phyloP scores from a whole-genome alignment of 2,888 invertebrate genomes.

The Philhelius pedissequus region DNA sequence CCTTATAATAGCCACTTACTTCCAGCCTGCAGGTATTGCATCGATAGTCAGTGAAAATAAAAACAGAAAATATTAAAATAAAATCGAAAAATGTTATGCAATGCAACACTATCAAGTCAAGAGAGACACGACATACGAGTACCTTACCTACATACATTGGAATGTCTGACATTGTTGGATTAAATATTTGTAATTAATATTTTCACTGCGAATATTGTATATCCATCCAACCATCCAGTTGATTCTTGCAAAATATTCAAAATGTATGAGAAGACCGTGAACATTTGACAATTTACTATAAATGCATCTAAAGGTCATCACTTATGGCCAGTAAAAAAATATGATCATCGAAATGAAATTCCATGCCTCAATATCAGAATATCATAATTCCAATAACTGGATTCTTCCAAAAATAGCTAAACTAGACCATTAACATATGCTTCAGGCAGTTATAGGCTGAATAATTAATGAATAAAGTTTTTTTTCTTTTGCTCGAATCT shows the following conservation, averaged over 20 bases:
- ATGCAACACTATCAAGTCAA: constrained; percentile 23
- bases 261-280: background rate
- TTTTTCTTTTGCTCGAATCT: background rate
- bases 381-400: background rate
- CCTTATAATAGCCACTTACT: constrained; percentile 43
- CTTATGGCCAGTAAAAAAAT: background rate
- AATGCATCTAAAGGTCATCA: background rate
- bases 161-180: constrained; percentile 12
- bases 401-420: constrained; percentile 18
- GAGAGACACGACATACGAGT: background rate
- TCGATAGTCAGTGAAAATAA: constrained; percentile 1
- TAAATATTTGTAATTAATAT: constrained; percentile 5
- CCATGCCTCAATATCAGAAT: background rate
- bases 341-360: background rate
- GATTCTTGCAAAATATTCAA: constrained; percentile 7
- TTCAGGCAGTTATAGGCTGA: background rate
- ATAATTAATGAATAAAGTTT: constrained; percentile 4
- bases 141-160: background rate
- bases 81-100: constrained; percentile 24
- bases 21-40: constrained; percentile 27
- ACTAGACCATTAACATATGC: constrained; percentile 11
- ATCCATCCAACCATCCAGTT: background rate
- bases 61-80: background rate
- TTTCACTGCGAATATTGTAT: background rate
- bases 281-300: background rate